Conservation (phyloP, 2,888 invertebrate species). For the Resseliella maxima region DNA sequence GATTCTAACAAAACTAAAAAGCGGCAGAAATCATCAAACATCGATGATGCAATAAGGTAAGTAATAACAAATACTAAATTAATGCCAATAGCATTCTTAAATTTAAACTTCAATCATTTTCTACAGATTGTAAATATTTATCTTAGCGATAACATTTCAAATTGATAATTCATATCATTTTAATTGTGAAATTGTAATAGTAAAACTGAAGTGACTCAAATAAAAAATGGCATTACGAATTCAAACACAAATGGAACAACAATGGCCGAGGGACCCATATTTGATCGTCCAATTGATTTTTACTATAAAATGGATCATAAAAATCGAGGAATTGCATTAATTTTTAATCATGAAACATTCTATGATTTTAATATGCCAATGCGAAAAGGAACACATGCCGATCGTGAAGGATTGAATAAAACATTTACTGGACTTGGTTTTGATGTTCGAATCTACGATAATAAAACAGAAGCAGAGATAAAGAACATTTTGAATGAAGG, state of each 20-base stretch:
- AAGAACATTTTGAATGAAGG: not conserved
- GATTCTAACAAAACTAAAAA: too few relatives aligned
- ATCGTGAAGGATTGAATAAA: constrained; percentile 68
- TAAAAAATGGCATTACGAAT: not conserved
- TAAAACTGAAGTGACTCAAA: not conserved
- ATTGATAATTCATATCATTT: too few relatives aligned
- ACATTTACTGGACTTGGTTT: constrained; percentile 68
- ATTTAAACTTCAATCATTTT: too few relatives aligned
- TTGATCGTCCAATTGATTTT: not conserved
- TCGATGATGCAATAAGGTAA: too few relatives aligned
- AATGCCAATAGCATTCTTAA: too few relatives aligned
- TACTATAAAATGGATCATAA: not conserved
- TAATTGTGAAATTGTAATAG: too few relatives aligned
- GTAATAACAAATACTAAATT: too few relatives aligned
- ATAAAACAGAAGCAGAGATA: constrained; percentile 68
- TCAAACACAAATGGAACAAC: too few relatives aligned
- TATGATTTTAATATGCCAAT: constrained; percentile 62
- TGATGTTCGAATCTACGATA: constrained; percentile 67
- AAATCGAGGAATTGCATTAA: constrained; percentile 65
- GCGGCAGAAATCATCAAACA: too few relatives aligned
- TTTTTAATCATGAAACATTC: constrained; percentile 72
- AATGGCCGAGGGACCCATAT: too few relatives aligned
- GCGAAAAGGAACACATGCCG: constrained; percentile 71
- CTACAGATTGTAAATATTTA: too few relatives aligned
- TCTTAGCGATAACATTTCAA: too few relatives aligned